Base-by-base conservation (phyloP, 2,113 vertebrate genomes). In the Actenoides hombroni region DNA sequence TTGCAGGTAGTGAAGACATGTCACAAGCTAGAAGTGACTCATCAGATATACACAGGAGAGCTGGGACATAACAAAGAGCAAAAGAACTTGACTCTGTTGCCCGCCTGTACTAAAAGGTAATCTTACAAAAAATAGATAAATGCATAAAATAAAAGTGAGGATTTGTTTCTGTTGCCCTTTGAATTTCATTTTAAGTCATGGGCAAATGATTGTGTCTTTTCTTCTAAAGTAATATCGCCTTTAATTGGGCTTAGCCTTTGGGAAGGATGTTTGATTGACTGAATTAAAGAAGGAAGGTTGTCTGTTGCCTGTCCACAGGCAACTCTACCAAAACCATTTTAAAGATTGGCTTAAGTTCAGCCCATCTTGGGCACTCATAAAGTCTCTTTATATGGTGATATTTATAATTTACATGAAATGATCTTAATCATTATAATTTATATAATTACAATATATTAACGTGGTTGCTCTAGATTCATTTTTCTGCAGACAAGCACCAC, bases 1-100 rank as follows among this genome's bases (percentile, higher is more conserved):
- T 87, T 20, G 33, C 94, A 97, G 74, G 87, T 90, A 75, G 84
- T 20, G 12, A 94, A 87, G 80, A 63, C 40, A 40, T 76, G 91
- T 89, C 91, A 80, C 86, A 95, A 94, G 86, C 48, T 83, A 90
- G 79, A 89, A 75, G 59, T 84, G 73, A 90, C 81, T 94, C 88
- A 60, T 64, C 70, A 90, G 44, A 69, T 74, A 20, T 1, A 86
- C 48, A 53, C 37, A 68, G 31, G 73, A 91, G 86, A 86, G 80
- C 20, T 68, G 69, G 71, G 74, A 18, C 79, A 87, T 56, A 92
- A 71, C 24, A 59, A 83, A 74, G 57, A 94, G 79, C 42, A 75
- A 75, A 91, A 81, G 11, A 92, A 76, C 57, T 56, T 16, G 16
- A 70, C 18, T 69, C 29, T 83, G 35, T 87, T 94, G 73, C 73